A percentile compares a stretch with the other conserved stretches of the same genome.
Evolutionary conservation across 92 coral and sea anemone genomes (phyloP).

Genomic region (Bergia sp.): DNA sequence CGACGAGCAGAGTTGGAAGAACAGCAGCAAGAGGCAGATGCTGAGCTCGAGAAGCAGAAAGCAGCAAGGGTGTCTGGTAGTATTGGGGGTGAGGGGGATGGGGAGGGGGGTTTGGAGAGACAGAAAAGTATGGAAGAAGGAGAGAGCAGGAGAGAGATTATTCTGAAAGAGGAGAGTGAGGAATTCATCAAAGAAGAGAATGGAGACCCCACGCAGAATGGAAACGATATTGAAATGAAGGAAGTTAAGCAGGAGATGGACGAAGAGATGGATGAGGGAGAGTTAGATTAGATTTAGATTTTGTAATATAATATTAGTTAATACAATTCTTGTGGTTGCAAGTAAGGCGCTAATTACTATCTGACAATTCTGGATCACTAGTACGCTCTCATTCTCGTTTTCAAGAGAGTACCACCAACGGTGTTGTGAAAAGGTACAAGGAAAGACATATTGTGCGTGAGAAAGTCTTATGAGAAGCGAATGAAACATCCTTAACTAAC

Average conservation of each 20-base stretch:
- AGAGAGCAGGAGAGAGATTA: conserved; percentile 59
- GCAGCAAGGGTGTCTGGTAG: conserved; percentile 72
- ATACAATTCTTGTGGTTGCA: background rate
- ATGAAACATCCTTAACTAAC: background rate
- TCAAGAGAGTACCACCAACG: no score
- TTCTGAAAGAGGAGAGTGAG: conserved; percentile 46
- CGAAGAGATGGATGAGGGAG: conserved; percentile 41
- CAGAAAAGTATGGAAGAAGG: conserved; percentile 33
- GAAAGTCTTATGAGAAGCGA: background rate
- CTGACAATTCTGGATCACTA: background rate
- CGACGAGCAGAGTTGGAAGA: conserved; percentile 86
- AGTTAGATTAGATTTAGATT: conserved; percentile 14
- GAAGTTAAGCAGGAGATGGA: conserved; percentile 27
- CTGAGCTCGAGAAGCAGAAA: conserved; percentile 69
- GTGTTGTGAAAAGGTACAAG: no score
- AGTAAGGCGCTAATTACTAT: background rate
- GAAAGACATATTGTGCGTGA: no score
- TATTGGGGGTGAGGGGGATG: conserved; percentile 72
- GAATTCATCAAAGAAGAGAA: conserved; percentile 42
- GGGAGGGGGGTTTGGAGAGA: conserved; percentile 49
- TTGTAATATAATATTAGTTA: background rate
- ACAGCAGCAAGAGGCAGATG: conserved; percentile 63
- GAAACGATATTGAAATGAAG: conserved; percentile 33
- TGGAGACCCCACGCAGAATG: conserved; percentile 9
- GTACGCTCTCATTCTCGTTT: no score